A percentile compares a stretch with the other conserved stretches of the same genome.
Conservation (phyloP, 2,797 vertebrate species). For the Thamnophis elegans region DNA sequence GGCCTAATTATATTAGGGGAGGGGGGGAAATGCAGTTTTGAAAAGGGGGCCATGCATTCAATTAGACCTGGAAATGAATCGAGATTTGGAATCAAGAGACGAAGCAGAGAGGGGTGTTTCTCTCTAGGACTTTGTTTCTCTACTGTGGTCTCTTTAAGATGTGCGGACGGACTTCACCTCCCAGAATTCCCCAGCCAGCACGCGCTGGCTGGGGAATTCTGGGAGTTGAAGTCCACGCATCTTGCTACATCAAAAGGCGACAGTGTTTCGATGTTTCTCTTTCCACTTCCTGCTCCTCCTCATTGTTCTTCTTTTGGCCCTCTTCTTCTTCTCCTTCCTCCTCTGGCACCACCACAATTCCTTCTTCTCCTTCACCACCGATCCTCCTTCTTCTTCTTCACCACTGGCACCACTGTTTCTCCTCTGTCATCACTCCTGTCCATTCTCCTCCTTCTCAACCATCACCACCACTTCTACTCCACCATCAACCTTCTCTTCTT, state of each 20-base stretch:
- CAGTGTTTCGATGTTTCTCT: slow-evolving; percentile 53
- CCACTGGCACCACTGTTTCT: neutral
- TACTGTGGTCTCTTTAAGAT: neutral
- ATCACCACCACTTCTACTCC: too few species aligned
- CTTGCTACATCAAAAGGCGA: slow-evolving; percentile 39
- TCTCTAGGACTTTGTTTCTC: too few species aligned
- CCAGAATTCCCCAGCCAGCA: too few species aligned
- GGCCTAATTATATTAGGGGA: too few species aligned
- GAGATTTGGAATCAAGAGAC: neutral
- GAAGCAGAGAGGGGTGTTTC: too few species aligned
- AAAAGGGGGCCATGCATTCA: neutral
- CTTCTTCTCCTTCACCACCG: slow-evolving; percentile 17
- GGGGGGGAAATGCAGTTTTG: neutral
- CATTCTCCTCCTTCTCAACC: slow-evolving; percentile 13
- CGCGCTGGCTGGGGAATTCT: too few species aligned
- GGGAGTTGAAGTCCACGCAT: too few species aligned
- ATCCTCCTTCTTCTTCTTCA: slow-evolving; percentile 24
- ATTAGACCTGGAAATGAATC: neutral
- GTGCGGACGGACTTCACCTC: too few species aligned
- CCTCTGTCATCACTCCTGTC: slow-evolving; percentile 8
- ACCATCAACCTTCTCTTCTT: too few species aligned
- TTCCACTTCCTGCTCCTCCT: slow-evolving; percentile 15
- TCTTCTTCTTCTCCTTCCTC: slow-evolving; percentile 27
- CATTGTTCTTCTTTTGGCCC: slow-evolving; percentile 7
- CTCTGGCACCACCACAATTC: slow-evolving; percentile 43